Evolutionary conservation across 2,888 invertebrate genomes (phyloP), one percentile per base, ranked within the genome.

Genomic region (Lycaena phlaeas): DNA sequence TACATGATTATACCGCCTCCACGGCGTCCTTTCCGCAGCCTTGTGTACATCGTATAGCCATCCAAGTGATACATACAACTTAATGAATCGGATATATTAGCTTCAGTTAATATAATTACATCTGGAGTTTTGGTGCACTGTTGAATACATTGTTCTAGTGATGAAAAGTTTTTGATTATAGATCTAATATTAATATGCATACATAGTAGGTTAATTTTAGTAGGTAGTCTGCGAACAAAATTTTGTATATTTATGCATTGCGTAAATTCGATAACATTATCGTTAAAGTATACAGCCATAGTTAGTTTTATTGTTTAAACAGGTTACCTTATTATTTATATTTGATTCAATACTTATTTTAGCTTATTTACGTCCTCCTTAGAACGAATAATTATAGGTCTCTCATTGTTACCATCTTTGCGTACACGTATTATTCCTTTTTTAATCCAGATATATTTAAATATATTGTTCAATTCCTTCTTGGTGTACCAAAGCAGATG

Each of bases 1-100:
- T 43, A 51, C 4, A 46, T 36, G 6, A 49, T 40, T n/a, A 49
- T 49, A 22, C 49, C 49, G n/a, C 49, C 46, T 10, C 48, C 50
- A 14, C 36, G 45, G 4, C 36, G 42, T 7, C 17, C 27, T 14
- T 34, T 40, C 6, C 50, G 30, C 12, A 51, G 17, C 12, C 42
- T 14, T 1, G 44, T 39, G 38, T 43, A 39, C 51, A 50, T 49
- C n/a, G 36, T 27, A 27, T 51, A 51, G 12, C 41, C 46, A 2
- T 42, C n/a, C n/a, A 51, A 9, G 3, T 49, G 31, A 41, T 43
- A 49, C 11, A 51, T 15, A 29, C 25, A 30, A 14, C 40, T 42
- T 2, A 43, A 10, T 3, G 14, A 14, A 2, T 48, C 37, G 5
- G 38, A 40, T 12, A 50, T 44, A 36, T 50, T 50, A 4, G 36